Conservation (phyloP, 2,797 vertebrate species). For the Pterois miles region DNA sequence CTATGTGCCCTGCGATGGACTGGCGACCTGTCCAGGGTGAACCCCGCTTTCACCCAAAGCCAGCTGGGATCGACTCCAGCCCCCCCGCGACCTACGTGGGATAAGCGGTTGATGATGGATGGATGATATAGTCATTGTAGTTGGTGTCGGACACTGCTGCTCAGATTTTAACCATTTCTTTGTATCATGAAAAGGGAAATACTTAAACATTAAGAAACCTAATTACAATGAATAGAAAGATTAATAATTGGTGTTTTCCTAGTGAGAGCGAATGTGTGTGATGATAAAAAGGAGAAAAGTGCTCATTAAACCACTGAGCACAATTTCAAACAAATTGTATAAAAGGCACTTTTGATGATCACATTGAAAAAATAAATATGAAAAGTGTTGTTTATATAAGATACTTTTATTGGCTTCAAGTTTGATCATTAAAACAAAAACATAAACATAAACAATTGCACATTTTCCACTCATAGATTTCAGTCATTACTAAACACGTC, state of each 20-base stretch:
- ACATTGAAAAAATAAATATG: neutral
- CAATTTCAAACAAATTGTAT: neutral
- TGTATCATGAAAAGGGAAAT: too few species aligned
- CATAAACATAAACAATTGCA: slow-evolving; percentile 11
- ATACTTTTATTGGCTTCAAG: slow-evolving; percentile 17
- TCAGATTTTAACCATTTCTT: too few species aligned
- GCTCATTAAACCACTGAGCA: neutral
- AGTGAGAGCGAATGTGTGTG: neutral
- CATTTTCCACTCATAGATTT: neutral
- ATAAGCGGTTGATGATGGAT: too few species aligned
- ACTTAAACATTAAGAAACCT: too few species aligned
- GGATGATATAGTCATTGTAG: too few species aligned
- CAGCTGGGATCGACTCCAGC: too few species aligned
- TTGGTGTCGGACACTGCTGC: too few species aligned
- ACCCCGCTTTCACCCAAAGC: too few species aligned
- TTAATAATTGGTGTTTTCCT: neutral
- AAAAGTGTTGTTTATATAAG: neutral
- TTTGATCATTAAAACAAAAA: slow-evolving; percentile 12
- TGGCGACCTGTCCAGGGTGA: too few species aligned
- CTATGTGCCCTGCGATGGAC: too few species aligned
- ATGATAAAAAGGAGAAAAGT: neutral
- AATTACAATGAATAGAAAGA: neutral
- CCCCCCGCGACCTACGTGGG: too few species aligned
- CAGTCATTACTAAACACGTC: neutral
- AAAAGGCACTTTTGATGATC: neutral